Base-by-base conservation (phyloP, 2,113 vertebrate species). In the Pipra filicauda region DNA sequence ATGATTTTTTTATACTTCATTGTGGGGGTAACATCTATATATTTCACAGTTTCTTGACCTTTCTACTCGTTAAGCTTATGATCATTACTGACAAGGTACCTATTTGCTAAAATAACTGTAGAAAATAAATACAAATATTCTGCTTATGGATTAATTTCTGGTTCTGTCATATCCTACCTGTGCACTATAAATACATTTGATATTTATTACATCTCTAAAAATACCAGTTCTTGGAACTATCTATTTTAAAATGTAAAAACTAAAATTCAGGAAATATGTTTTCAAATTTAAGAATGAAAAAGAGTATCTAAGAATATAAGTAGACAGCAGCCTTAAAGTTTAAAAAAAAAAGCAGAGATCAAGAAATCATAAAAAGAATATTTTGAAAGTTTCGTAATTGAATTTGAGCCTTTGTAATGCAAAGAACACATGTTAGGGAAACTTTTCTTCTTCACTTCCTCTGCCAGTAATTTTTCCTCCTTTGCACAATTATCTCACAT, bases 401-500 rank as follows among this genome's bases (percentile, higher is more conserved):
- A 91, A 86, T 88, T 75, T 91, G 30, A 88, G 76, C 41, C 54
- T 70, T 82, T 80, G n/a, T 85, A 89, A 87, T 71, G n/a, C 33
- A 69, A 93, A 59, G 26, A 93, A 78, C 89, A 92, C 88, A 94
- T 89, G 86, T 77, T 35, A 3, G 3, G 69, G 75, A 93, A 85
- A n/a, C 17, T 44, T 89, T 92, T 83, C 62, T 84, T 92, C 71
- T 74, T 93, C 54, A 31, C 58, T 93, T 94, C 90, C 92, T 93
- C n/a, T 33, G 18, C 6, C 18, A 81, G 23, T 88, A 95, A 70
- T 93, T 91, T 94, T 92, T 82, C 31, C 62, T 90, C 59, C 85
- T 95, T 94, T 93, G 23, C 72, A 71, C 59, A 85, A 90, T 96
- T 91, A 95, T 91, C 93, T 95, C 48, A 64, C 48, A 77, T 89